Conservation (phyloP, 37 sponge, comb jelly and placozoan genomes). For the Spongilla lacustris region DNA sequence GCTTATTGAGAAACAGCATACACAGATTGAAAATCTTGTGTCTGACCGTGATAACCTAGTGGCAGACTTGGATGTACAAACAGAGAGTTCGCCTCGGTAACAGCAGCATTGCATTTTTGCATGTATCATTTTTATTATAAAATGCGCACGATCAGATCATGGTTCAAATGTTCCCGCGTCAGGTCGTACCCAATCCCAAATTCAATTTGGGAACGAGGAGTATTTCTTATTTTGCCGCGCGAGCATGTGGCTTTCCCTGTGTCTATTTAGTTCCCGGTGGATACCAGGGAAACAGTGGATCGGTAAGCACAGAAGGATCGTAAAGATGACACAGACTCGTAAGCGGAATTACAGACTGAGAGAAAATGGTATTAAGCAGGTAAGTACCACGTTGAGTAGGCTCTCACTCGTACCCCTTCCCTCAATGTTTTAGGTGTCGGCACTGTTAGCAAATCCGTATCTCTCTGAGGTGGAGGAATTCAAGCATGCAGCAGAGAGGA, state of each 20-base stretch:
- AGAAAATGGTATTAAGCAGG: background rate
- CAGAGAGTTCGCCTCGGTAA: too few relatives aligned
- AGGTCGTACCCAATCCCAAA: too few relatives aligned
- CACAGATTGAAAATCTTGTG: slow-evolving; percentile 36
- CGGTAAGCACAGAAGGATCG: slow-evolving; percentile 64
- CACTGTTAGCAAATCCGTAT: slow-evolving; percentile 48
- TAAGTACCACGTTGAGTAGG: background rate
- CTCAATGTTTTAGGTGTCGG: slow-evolving; percentile 26
- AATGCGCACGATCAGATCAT: too few relatives aligned
- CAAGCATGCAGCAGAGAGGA: slow-evolving; percentile 25
- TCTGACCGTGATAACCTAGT: background rate
- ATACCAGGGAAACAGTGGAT: slow-evolving; percentile 76
- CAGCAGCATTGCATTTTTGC: too few relatives aligned
- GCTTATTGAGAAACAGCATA: slow-evolving; percentile 49
- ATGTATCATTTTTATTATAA: too few relatives aligned
- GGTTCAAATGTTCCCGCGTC: too few relatives aligned
- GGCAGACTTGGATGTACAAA: too few relatives aligned
- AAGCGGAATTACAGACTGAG: slow-evolving; percentile 9
- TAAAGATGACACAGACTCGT: slow-evolving; percentile 61
- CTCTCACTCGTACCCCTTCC: slow-evolving; percentile 9
- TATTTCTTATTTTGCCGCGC: too few relatives aligned
- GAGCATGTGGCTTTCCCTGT: slow-evolving; percentile 44
- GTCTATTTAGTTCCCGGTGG: slow-evolving; percentile 48
- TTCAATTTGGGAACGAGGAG: too few relatives aligned
- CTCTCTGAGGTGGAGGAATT: slow-evolving; percentile 57